Evolutionary conservation across 2,888 invertebrate species (phyloP), one percentile per base, ranked within the genome.

Genomic region (Drosophila paranaensis): DNA sequence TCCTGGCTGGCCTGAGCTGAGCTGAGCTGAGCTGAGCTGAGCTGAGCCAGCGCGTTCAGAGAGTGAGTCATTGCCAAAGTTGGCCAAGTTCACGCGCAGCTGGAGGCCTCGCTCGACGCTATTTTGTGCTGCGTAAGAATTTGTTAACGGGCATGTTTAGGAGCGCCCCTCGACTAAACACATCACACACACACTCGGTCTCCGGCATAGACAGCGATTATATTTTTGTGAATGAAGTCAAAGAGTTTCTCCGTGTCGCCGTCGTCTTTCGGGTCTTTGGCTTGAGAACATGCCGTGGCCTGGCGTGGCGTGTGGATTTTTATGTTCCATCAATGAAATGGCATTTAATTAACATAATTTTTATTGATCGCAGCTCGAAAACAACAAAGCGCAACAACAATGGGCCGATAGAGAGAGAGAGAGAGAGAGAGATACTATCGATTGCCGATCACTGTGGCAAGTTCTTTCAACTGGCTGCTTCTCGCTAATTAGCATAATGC

Each of bases 321-420:
- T 84, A 84, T 84, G 84, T 82, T 82, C 88, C 88, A 85, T 84
- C 88, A 84, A 84, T 84, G 89, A 84, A 84, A 89, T 89, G 82
- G 84, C 89, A 85, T 84, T 89, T 84, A 84, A 89, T 84, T 84
- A 84, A 82, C 84, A 84, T 84, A 84, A 84, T 84, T 84, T 84
- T 84, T 84, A 84, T 84, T 84, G 84, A 84, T 89, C 74, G 80
- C 72, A 79, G 60, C 72, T 71, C 71, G 58, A 63, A 57, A 66
- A 27, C 62, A 76, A 66, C 53, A 67, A 60, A 54, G 54, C 51
- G 46, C 51, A 55, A 66, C 58, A 71, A n/a, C 53, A 65, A 45
- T 27, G 64, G 35, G 53, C 40, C 27, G 33, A 53, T 25, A 54
- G 40, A 53, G 33, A 54, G 40, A 53, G 73, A 71, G 2, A 66